A percentile compares a stretch with the other conserved stretches of the same genome.
These are phyloP conservation scores for Eleutherodactylus coqui DNA, from an alignment of 2,797 vertebrate genomes.

Conservation along the genomic window DNA sequence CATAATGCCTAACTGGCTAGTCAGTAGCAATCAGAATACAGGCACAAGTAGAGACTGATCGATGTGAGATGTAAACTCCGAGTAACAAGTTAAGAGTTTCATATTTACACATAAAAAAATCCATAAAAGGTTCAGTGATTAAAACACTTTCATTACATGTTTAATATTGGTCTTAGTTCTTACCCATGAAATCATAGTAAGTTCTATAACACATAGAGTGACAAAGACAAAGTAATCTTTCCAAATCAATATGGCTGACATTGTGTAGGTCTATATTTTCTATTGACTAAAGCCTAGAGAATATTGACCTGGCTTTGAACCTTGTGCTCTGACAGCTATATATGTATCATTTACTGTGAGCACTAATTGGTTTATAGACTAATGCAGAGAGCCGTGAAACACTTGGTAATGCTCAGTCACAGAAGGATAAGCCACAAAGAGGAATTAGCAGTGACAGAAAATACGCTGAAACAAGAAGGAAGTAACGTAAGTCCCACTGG, in stretches of 20 bases:
- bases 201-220: conserved; percentile 57
- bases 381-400: conserved; percentile 85
- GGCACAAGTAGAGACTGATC: conserved; percentile 15
- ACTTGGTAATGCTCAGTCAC: conserved; percentile 86
- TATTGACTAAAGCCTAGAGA: conserved; percentile 70
- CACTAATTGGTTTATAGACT: conserved; percentile 79
- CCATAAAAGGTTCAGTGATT: conserved; percentile 55
- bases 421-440: conserved; percentile 75
- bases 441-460: conserved; percentile 68
- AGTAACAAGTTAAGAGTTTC: conserved; percentile 53
- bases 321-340: conserved; percentile 79
- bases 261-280: conserved; percentile 67
- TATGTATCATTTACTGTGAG: conserved; percentile 81
- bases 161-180: conserved; percentile 63
- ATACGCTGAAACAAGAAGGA: conserved; percentile 66
- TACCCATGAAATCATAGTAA: conserved; percentile 63
- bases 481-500: conserved; percentile 67
- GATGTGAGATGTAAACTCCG: conserved; percentile 32
- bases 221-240: conserved; percentile 65
- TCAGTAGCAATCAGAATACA: background rate
- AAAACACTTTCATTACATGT: conserved; percentile 59
- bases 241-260: conserved; percentile 72
- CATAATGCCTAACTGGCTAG: background rate
- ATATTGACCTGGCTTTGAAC: conserved; percentile 85
- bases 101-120: conserved; percentile 57